These are phyloP conservation scores for Antheraea mylitta DNA, from an alignment of 1,140 invertebrate genomes.

Conservation along the genomic window DNA sequence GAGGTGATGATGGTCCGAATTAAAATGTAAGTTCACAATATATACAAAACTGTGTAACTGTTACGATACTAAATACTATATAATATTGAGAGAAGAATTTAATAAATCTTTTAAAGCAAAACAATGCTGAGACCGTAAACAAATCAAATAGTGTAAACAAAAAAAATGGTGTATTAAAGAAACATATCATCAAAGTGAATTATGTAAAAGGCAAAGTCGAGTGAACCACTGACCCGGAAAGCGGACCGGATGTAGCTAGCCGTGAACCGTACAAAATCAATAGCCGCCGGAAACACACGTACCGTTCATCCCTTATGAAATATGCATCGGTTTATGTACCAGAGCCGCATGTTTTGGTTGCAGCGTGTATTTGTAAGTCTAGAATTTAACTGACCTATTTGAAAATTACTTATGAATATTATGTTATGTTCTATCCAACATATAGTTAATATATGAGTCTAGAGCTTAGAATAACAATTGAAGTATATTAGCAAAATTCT, in stretches of 20 bases:
- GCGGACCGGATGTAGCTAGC: conserved; percentile 6
- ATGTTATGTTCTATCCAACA: too few species aligned
- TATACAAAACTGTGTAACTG: too few species aligned
- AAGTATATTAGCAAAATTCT: too few species aligned
- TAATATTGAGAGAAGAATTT: too few species aligned
- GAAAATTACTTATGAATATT: too few species aligned
- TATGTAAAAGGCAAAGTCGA: conserved; percentile 8
- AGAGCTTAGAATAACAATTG: too few species aligned
- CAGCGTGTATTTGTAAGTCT: not conserved
- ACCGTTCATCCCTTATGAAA: conserved; percentile 18
- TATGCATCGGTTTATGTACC: conserved; percentile 14
- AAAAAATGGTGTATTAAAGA: not conserved
- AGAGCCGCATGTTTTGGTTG: not conserved
- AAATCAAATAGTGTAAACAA: not conserved
- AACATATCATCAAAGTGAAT: conserved; percentile 6
- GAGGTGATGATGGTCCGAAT: too few species aligned
- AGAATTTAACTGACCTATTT: not conserved
- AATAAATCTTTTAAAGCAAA: too few species aligned
- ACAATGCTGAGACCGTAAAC: not conserved
- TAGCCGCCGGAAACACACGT: conserved; percentile 17
- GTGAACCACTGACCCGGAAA: conserved; percentile 1
- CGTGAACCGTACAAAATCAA: conserved; percentile 15
- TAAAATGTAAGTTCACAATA: too few species aligned
- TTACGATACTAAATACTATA: too few species aligned
- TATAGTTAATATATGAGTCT: too few species aligned